Base-by-base conservation (phyloP, 2,113 vertebrate genomes). In the Cinclus cinclus region DNA sequence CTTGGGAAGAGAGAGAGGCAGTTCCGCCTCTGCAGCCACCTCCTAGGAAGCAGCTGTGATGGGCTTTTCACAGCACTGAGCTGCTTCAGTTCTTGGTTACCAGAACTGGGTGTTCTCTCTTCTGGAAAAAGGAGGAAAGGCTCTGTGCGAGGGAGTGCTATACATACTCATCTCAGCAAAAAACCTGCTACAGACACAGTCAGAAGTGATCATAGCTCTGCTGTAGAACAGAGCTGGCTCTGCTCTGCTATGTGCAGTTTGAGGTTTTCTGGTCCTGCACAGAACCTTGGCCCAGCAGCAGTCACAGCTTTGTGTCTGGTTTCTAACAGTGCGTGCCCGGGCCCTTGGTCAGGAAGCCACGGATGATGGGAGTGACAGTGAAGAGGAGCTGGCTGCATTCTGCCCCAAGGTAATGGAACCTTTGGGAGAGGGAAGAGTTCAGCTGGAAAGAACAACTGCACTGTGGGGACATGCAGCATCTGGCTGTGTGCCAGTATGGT, bases 371-470 rank as follows among this genome's bases (percentile, higher is more conserved):
- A 99, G 98, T 39, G 99, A 99, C 97, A 99, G 99, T 0, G 99
- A 99, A 91, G 99, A 99, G 92, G 99, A 99, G 92, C 97, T 99
- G 39, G 99, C 99, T 30, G 99, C 99, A 0, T 99, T 99, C 97
- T 99, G 99, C 85, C 99, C 99, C 75, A 98, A 98, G 95, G 99
- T 99, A 98, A 97, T 0, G 0, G 60, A 50, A 27, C 2, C 1
- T 18, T 28, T 69, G 17, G 9, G 80, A 27, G 49, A 30, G 13
- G 30, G 50, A 22, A 65, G 39, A 80, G 64, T 71, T 89, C 31
- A 33, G 68, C 24, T 49, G 39, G 59, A 41, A 2, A 25, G 56
- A 59, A 15, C 33, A 55, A 74, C 55, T 1, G 1, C 19, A 16
- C 59, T 33, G 39, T 1, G 1, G 39, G 53, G 47, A 13, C 33